phyloP scores from a whole-genome alignment of 37 sponge, comb jelly and placozoan genomes.

The Axinella damicornis region DNA sequence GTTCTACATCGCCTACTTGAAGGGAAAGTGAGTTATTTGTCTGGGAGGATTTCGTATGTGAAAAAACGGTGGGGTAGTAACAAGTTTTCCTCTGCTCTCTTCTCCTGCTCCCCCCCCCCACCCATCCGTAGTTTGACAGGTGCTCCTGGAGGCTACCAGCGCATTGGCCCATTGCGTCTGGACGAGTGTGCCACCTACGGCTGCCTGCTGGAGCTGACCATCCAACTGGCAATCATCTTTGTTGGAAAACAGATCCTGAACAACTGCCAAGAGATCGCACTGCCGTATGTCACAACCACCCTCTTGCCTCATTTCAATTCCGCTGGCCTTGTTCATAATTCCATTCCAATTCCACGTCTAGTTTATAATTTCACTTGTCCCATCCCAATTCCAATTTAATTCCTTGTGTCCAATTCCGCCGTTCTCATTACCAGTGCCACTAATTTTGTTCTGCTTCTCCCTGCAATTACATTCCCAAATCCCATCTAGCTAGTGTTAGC shows the following conservation, averaged over 20 bases:
- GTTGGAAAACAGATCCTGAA: slow-evolving; percentile 96
- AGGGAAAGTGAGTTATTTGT: slow-evolving; percentile 79
- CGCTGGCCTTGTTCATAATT: too few species aligned
- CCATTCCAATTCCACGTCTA: too few species aligned
- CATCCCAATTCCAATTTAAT: too few species aligned
- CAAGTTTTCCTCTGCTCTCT: background rate
- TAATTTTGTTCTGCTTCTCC: too few species aligned
- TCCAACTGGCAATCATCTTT: slow-evolving; percentile 92
- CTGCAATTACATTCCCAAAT: too few species aligned
- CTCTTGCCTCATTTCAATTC: too few species aligned
- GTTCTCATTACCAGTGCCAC: too few species aligned
- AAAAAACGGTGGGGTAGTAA: too few species aligned
- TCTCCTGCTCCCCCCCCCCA: background rate
- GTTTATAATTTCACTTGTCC: too few species aligned
- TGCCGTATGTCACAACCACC: slow-evolving; percentile 93
- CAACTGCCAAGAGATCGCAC: slow-evolving; percentile 84
- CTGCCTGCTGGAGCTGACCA: slow-evolving; percentile 95
- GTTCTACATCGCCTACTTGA: slow-evolving; percentile 96
- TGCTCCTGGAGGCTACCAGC: slow-evolving; percentile 80
- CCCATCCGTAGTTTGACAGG: slow-evolving; percentile 71
- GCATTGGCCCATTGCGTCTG: slow-evolving; percentile 72
- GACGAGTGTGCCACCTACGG: slow-evolving; percentile 98
- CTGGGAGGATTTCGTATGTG: too few species aligned
- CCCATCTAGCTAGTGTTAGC: too few species aligned
- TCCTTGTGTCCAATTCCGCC: too few species aligned